Base-by-base conservation (phyloP, 2,888 invertebrate genomes). In the Hesperia comma region DNA sequence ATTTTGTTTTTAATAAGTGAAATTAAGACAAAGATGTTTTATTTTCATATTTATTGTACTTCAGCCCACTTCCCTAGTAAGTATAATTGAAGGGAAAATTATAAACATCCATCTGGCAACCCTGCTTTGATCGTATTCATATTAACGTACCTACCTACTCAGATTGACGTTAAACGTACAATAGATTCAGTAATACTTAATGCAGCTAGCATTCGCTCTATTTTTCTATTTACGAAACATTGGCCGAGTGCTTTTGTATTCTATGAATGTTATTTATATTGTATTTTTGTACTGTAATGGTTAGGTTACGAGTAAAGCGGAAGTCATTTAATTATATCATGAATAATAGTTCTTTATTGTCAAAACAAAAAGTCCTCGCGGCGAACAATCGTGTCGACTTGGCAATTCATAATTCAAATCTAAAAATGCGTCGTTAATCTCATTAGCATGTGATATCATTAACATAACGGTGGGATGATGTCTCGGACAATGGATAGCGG, bases 361-460 rank as follows among this genome's bases (percentile, higher is more conserved):
- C 26, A 51, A 41, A 64, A 62, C 43, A 55, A 58, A 53, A 53
- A 53, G 53, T 64, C 53, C 32, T 17, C 56, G 15, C 15, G 17
- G 41, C 51, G 41, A 64, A 64, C 64, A 64, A 64, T 58, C 12
- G 51, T 51, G 12, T 57, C 14, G 37, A 17, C 53, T 53, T 19
- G 51, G 40, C n/a, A n/a, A n/a, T n/a, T n/a, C n/a, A n/a, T 53
- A 43, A 64, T 64, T 64, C 43, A 64, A 64, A 64, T 64, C 54
- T 43, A 53, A 55, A 66, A 67, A 54, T 46, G 54, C 21, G 37
- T 61, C 26, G 60, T 55, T 55, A 61, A 49, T 67, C 61, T 67
- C 60, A 66, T 61, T 67, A 66, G 53, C 60, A 66, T 60, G 43
- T 46, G 46, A 66, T 66, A 46, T 40, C 43, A 66, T 66, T 66